Base-by-base conservation (phyloP, 2,888 invertebrate genomes). In the Caenorhabditis sulstoni region DNA sequence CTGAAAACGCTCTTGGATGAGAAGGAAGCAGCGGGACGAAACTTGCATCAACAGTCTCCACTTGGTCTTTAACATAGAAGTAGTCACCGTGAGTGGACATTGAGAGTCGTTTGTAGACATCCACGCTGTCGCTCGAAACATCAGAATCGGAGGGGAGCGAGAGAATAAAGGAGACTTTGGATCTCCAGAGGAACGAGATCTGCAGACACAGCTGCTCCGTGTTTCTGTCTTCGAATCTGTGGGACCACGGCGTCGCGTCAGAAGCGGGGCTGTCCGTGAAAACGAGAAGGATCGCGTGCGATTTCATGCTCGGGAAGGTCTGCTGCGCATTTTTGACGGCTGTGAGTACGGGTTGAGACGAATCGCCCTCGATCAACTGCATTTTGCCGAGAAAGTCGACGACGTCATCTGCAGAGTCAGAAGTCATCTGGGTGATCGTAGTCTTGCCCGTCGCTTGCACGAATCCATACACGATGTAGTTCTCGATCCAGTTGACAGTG, bases 231-330 rank as follows among this genome's bases (percentile, higher is more conserved):
- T 47, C 53, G 29, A 74, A 66, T 53, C 66, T 41, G 23, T 66
- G 66, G 8, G 74, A 74, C 45, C 58, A 59, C 4, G 52, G 44
- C 2, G 59, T 66, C 2, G 65, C 66, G 37, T 74, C 74, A 0
- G 66, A 52, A 23, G 65, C 74, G 4, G 74, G 59, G 23, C 74
- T 66, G 37, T 74, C 74, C 1, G 74, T 66, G 66, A 66, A 66
- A 1, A 74, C 74, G 12, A 74, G 45, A 22, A 74, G 53, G 14
- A 59, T 12, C 7, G 68, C n/a, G 41, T 58, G 59, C 0, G 58
- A 58, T 22, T 68, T 59, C 59, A 59, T 68, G 23, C 39, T 41
- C 0, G 68, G 58, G 22, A 68, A 70, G 5, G 44, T 39, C 45
- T 70, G 70, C 12, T 70, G 70, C 5, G 70, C n/a, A 14, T 53